Conservation (phyloP, 2,797 vertebrate species). For the Gadopsis marmoratus region DNA sequence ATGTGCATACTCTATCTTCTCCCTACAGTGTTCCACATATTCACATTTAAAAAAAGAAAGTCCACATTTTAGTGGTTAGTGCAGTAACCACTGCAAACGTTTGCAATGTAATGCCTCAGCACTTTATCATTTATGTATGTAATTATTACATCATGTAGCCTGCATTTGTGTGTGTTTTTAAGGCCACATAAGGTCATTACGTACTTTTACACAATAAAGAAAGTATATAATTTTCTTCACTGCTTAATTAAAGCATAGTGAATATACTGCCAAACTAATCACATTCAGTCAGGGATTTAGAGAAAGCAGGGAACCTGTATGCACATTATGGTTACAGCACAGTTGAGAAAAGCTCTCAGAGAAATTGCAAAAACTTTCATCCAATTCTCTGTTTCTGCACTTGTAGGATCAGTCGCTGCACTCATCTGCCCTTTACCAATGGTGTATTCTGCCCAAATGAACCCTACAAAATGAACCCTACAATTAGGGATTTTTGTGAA, state of each 20-base stretch:
- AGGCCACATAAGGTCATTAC: background rate
- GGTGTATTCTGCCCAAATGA: background rate
- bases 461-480: slow-evolving; percentile 14
- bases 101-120: slow-evolving; percentile 19
- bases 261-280: background rate
- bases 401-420: slow-evolving; percentile 17
- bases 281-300: background rate
- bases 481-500: slow-evolving; percentile 13
- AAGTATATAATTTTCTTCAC: background rate
- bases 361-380: background rate
- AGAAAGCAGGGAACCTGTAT: background rate
- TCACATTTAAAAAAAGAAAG: slow-evolving; percentile 34
- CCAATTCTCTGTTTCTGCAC: slow-evolving; percentile 17
- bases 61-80: background rate
- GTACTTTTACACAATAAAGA: background rate
- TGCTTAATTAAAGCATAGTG: background rate
- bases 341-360: background rate
- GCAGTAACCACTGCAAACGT: slow-evolving; percentile 11
- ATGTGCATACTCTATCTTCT: slow-evolving; percentile 26
- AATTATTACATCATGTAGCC: slow-evolving; percentile 34
- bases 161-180: slow-evolving; percentile 9
- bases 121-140: slow-evolving; percentile 7
- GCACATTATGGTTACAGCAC: slow-evolving; percentile 9
- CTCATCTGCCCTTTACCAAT: slow-evolving; percentile 1
- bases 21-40: slow-evolving; percentile 4